A percentile compares a stretch with the other conserved stretches of the same genome.
These are phyloP conservation scores for Erithacus rubecula DNA, from an alignment of 2,797 vertebrate genomes.

Conservation along the genomic window DNA sequence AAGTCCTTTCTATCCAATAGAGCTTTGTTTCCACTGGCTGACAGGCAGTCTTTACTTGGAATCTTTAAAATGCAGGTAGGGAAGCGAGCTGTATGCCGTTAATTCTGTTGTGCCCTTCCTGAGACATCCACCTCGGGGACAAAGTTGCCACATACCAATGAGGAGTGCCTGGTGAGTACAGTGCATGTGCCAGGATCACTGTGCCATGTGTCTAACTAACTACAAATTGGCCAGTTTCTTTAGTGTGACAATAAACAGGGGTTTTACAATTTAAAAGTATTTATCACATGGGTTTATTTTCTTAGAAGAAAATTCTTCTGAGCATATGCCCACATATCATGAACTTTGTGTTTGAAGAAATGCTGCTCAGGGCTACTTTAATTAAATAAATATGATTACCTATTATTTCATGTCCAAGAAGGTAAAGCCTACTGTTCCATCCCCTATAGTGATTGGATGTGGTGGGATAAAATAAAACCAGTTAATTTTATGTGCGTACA, in stretches of 20 bases:
- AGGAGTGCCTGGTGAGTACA: neutral
- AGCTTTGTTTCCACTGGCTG: neutral
- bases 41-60: neutral
- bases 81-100: neutral
- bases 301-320: neutral
- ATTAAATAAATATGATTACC: neutral
- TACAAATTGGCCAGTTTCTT: neutral
- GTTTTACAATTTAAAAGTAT: neutral
- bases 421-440: neutral
- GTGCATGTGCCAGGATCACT: neutral
- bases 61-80: neutral
- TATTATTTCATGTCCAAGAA: neutral
- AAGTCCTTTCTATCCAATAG: neutral
- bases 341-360: neutral
- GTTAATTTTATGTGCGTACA: neutral
- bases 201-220: neutral
- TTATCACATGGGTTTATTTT: neutral
- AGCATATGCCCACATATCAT: neutral
- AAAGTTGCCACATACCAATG: neutral
- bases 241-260: neutral
- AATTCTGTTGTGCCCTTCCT: neutral
- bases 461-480: neutral
- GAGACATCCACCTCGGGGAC: neutral
- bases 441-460: neutral
- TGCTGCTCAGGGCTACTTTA: neutral